Conservation (phyloP, 1,140 invertebrate species). For the Colletes latitarsis region DNA sequence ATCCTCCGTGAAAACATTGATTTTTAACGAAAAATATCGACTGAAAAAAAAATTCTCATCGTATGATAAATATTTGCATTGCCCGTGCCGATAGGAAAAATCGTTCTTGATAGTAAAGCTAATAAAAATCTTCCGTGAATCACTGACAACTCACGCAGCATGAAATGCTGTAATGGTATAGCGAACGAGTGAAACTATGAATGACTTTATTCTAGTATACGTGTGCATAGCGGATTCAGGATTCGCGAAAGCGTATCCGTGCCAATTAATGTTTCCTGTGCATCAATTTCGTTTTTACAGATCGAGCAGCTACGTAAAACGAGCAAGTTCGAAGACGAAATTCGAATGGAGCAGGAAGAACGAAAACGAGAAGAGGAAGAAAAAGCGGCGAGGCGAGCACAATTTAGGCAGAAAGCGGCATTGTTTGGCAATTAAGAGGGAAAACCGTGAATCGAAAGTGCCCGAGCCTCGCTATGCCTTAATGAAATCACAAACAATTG, state of each 20-base stretch:
- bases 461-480: not conserved
- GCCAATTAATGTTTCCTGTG: slow-evolving; percentile 27
- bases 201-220: not conserved
- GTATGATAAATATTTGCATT: too few relatives aligned
- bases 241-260: slow-evolving; percentile 44
- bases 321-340: slow-evolving; percentile 94
- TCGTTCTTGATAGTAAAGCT: too few relatives aligned
- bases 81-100: too few relatives aligned
- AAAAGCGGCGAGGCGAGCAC: slow-evolving; percentile 86
- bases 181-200: slow-evolving; percentile 9
- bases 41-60: too few relatives aligned
- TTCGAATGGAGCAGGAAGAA: slow-evolving; percentile 92
- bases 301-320: slow-evolving; percentile 90
- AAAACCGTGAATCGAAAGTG: slow-evolving; percentile 42
- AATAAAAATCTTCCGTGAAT: not conserved
- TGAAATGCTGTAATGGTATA: not conserved
- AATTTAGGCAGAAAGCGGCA: slow-evolving; percentile 92
- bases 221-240: not conserved
- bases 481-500: slow-evolving; percentile 33
- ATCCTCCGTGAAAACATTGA: too few relatives aligned
- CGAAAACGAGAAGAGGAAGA: slow-evolving; percentile 90
- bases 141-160: not conserved
- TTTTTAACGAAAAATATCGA: too few relatives aligned
- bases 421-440: slow-evolving; percentile 83
- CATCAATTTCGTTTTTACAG: slow-evolving; percentile 73